phyloP scores from a whole-genome alignment of 2,888 invertebrate species.

The Drosophila falleni region DNA sequence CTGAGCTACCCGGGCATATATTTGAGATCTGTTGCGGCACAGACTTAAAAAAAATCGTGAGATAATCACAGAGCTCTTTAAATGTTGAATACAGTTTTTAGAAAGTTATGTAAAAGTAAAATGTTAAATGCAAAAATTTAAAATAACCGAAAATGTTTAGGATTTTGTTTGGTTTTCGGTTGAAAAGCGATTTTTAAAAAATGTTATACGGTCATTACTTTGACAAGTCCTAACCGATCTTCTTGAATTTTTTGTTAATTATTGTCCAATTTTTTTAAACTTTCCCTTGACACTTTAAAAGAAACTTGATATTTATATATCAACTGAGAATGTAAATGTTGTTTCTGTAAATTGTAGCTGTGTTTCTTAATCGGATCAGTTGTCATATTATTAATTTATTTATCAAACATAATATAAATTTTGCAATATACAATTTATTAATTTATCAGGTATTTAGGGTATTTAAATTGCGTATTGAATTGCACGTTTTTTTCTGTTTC shows the following conservation, averaged over 20 bases:
- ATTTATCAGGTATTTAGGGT: slow-evolving; percentile 4
- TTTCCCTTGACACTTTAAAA: too few relatives aligned
- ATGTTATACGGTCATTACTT: too few relatives aligned
- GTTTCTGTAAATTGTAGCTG: not conserved
- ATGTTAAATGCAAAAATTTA: too few relatives aligned
- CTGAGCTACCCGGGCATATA: slow-evolving; percentile 85
- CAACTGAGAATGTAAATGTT: not conserved
- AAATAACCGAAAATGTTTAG: too few relatives aligned
- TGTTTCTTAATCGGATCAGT: not conserved
- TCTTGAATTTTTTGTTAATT: too few relatives aligned
- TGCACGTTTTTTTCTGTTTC: not conserved
- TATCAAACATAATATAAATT: not conserved
- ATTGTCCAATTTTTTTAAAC: too few relatives aligned
- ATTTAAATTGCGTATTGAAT: not conserved
- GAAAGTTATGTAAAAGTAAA: too few relatives aligned
- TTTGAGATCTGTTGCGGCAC: accelerated
- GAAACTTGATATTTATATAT: too few relatives aligned
- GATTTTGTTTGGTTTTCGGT: too few relatives aligned
- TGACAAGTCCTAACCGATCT: too few relatives aligned
- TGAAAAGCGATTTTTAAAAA: too few relatives aligned
- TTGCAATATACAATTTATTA: not conserved
- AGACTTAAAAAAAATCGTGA: not conserved
- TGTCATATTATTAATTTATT: not conserved
- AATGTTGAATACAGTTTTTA: too few relatives aligned
- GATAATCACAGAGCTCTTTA: not conserved